phyloP scores from a whole-genome alignment of 2,888 invertebrate genomes.

The Ormyrus labotus region DNA sequence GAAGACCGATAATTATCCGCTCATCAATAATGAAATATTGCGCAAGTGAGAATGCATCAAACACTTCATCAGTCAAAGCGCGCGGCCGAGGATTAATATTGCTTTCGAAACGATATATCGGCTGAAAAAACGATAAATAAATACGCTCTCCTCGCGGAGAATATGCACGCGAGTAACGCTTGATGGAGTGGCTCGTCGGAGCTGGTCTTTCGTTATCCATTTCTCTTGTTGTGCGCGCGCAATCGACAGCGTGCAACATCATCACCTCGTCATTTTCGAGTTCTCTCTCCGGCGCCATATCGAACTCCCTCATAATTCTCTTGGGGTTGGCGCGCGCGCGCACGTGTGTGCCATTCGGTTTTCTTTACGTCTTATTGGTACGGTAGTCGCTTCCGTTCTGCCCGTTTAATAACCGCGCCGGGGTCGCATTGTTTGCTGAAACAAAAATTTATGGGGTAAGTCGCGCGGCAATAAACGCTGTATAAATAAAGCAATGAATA shows the following conservation, averaged over 20 bases:
- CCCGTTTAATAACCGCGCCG: neutral
- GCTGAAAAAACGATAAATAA: neutral
- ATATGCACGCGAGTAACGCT: neutral
- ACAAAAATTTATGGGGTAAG: neutral
- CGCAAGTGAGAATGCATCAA: neutral
- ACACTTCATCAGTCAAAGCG: slow-evolving; percentile 3
- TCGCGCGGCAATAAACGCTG: neutral
- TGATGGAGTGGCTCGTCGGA: neutral
- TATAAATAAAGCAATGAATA: neutral
- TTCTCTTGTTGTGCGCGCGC: neutral
- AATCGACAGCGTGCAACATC: slow-evolving; percentile 25
- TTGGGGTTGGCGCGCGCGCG: neutral
- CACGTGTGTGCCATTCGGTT: neutral
- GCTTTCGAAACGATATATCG: neutral
- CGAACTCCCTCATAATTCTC: neutral
- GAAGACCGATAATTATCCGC: neutral
- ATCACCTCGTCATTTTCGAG: slow-evolving; percentile 8
- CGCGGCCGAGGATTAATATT: neutral
- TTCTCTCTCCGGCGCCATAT: too few species aligned
- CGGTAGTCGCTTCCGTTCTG: neutral
- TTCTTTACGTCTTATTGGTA: neutral
- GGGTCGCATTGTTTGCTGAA: neutral
- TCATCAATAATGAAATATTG: neutral
- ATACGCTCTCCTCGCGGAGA: neutral
- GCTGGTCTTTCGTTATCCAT: slow-evolving; percentile 1